These are phyloP conservation scores for Colaptes auratus DNA, from an alignment of 2,113 vertebrate genomes.

Conservation along the genomic window DNA sequence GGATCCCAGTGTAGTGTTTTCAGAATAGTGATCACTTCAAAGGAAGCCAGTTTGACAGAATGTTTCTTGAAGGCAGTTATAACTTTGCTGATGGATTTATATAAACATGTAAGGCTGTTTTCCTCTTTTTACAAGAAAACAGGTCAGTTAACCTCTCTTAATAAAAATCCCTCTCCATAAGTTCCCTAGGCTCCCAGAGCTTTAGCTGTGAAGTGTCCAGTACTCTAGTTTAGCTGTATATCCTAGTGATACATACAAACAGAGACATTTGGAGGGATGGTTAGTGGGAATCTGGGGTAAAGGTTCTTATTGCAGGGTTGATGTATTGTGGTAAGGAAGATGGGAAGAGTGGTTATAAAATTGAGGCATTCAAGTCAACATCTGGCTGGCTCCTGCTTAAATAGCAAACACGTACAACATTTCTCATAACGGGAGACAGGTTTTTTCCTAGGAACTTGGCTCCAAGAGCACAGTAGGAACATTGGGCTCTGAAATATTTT, in stretches of 20 bases:
- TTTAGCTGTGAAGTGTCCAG: not conserved
- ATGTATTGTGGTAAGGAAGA: not conserved
- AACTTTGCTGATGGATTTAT: not conserved
- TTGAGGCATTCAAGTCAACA: not conserved
- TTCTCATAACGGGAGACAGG: rapidly evolving
- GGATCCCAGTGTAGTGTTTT: not conserved
- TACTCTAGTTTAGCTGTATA: not conserved
- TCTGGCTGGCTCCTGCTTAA: not conserved
- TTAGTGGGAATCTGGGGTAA: not conserved
- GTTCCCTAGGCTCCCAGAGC: rapidly evolving
- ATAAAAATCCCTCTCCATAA: not conserved
- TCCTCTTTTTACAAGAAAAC: not conserved
- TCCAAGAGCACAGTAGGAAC: not conserved
- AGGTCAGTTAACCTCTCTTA: not conserved
- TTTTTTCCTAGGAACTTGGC: not conserved
- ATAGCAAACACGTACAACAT: rapidly evolving
- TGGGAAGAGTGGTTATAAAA: not conserved
- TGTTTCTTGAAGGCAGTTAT: not conserved
- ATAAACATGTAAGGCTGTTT: not conserved
- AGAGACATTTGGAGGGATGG: rapidly evolving
- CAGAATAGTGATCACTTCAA: not conserved
- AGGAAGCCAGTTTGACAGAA: not conserved
- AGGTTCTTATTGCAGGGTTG: not conserved
- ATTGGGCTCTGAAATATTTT: not conserved
- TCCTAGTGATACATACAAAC: not conserved